Evolutionary conservation across 2,113 vertebrate species (phyloP).

Genomic region (Lophura nycthemera): DNA sequence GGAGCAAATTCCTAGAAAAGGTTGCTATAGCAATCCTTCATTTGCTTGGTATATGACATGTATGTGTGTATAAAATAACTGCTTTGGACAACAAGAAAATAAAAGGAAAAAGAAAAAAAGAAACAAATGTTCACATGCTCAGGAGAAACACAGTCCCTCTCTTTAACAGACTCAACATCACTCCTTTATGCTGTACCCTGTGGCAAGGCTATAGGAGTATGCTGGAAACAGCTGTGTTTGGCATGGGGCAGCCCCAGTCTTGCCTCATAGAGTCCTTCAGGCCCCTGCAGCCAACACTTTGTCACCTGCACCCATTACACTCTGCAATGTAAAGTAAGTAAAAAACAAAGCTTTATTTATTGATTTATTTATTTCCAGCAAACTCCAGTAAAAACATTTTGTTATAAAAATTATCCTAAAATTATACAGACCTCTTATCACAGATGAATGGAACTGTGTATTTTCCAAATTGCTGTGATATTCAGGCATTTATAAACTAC

Average conservation of each 20-base stretch:
- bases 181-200: too few species aligned
- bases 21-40: background rate
- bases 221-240: too few species aligned
- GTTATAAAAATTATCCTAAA: background rate
- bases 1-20: background rate
- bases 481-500: background rate
- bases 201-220: too few species aligned
- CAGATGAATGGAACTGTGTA: background rate
- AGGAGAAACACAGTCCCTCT: too few species aligned
- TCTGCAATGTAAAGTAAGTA: background rate
- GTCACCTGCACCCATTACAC: too few species aligned
- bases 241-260: too few species aligned
- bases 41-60: background rate
- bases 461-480: background rate
- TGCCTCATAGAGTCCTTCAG: too few species aligned
- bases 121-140: background rate
- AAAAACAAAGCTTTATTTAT: background rate
- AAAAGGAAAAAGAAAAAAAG: background rate
- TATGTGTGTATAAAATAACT: background rate
- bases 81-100: background rate
- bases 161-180: too few species aligned
- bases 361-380: rapidly evolving
- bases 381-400: background rate
- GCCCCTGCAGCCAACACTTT: too few species aligned
- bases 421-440: background rate